phyloP scores from a whole-genome alignment of 2,113 vertebrate species.

The Sebastes fasciatus region DNA sequence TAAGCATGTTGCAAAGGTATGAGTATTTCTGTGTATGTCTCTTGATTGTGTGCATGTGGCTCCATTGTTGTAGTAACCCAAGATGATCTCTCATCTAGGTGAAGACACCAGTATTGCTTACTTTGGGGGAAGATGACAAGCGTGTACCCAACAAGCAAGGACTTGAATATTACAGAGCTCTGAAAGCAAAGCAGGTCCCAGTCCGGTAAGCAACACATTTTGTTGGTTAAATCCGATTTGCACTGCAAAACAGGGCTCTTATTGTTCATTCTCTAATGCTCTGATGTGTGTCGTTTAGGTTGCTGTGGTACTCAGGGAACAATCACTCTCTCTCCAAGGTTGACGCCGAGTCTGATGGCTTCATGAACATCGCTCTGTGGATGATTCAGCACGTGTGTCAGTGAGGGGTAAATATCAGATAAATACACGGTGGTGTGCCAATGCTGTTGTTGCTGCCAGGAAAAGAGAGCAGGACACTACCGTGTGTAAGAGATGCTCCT shows the following conservation, averaged over 20 bases:
- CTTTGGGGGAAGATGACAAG: constrained; percentile 91
- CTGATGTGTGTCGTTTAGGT: constrained; percentile 77
- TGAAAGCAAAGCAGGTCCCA: constrained; percentile 87
- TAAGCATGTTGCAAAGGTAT: constrained; percentile 84
- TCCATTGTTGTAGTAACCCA: not conserved
- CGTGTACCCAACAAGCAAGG: constrained; percentile 94
- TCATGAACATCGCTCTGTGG: constrained; percentile 94
- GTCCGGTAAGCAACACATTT: constrained; percentile 86
- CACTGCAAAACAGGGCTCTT: not conserved
- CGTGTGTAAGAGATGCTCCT: constrained; percentile 1
- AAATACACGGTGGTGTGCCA: not conserved
- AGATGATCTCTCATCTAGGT: constrained; percentile 82
- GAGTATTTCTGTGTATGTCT: not conserved
- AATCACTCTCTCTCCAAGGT: constrained; percentile 91
- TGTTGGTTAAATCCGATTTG: not conserved
- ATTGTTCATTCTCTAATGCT: constrained; percentile 25
- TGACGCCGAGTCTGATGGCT: constrained; percentile 93
- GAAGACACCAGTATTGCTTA: constrained; percentile 89
- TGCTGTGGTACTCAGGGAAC: constrained; percentile 93
- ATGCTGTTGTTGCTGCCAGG: not conserved
- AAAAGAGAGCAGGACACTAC: constrained; percentile 10
- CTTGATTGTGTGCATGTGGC: not conserved
- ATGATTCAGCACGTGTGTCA: constrained; percentile 87
- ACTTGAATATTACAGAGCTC: constrained; percentile 93
- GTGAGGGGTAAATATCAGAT: constrained; percentile 48